Conservation (phyloP, 2,797 vertebrate genomes). For the Arrhamphus sclerolepis region DNA sequence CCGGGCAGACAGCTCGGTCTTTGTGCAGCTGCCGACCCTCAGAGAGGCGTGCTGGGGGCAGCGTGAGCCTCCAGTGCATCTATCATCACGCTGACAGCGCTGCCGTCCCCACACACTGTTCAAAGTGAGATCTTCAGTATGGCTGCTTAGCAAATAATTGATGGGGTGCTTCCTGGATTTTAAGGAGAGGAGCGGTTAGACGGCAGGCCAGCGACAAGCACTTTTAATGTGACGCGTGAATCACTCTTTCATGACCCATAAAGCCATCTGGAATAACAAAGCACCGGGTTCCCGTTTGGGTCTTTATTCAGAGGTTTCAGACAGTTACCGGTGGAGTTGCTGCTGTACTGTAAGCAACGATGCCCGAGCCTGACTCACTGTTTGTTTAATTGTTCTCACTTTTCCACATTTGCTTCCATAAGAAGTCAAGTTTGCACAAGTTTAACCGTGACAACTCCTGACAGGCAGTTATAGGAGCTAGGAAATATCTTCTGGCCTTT, state of each 20-base stretch:
- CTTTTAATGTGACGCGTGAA: constrained; percentile 71
- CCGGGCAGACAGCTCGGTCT: constrained; percentile 25
- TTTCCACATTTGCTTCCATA: neutral
- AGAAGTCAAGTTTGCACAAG: neutral
- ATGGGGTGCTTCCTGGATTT: constrained; percentile 75
- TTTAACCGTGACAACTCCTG: neutral
- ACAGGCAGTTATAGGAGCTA: too few species aligned
- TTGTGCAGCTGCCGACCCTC: constrained; percentile 64
- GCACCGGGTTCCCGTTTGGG: constrained; percentile 43
- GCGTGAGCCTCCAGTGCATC: constrained; percentile 72
- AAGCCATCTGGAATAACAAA: constrained; percentile 73
- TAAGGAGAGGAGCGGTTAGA: constrained; percentile 64
- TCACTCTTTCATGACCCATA: constrained; percentile 76
- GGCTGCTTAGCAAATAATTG: constrained; percentile 81
- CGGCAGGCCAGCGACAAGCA: constrained; percentile 48
- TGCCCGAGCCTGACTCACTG: neutral
- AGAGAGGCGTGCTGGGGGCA: constrained; percentile 69
- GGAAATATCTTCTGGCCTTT: too few species aligned
- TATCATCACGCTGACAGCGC: constrained; percentile 74
- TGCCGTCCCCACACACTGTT: constrained; percentile 75
- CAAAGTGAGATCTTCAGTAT: constrained; percentile 80
- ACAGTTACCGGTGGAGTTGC: constrained; percentile 15
- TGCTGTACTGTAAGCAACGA: neutral
- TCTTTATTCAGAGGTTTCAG: constrained; percentile 42
- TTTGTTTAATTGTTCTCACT: neutral